Evolutionary conservation across 2,797 vertebrate genomes (phyloP), one percentile per base, ranked within the genome.

Genomic region (Labroides dimidiatus): DNA sequence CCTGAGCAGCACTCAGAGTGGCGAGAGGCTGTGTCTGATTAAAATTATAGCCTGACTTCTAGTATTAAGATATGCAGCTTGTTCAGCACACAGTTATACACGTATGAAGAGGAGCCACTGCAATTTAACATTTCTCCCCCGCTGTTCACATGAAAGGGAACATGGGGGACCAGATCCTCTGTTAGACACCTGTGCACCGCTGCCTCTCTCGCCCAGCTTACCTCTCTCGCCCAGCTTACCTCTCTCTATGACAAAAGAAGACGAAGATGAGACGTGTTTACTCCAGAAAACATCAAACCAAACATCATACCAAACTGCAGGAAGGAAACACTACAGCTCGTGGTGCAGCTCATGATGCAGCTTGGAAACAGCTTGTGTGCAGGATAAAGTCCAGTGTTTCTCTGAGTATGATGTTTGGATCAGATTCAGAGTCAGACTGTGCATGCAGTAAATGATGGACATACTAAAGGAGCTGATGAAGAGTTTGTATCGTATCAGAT

Each of bases 41-140:
- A 97, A 97, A 98, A 98, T 97, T 96, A 96, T 93, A 96, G 95
- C 94, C 94, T 94, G 94, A 94, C 95, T 96, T 97, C 95, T 96
- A 95, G 94, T 96, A 96, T 97, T 96, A 96, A 95, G 92, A 89
- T 94, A 95, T 88, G 88, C 91, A 93, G 95, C 83, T 93, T 91
- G 90, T 93, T 88, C 89, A 77, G 94, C 95, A 95, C 94, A 91
- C 94, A 94, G 94, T 85, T 85, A 87, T 87, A 86, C 86, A 81
- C 70, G 84, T 87, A 79, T 84, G 85, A 85, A 85, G 84, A 89
- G 82, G 77, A 75, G 61, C 80, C 19, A 77, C 72, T 77, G 87
- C 77, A 87, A 92, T 93, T 91, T 85, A 89, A 92, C 87, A 90
- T 89, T 87, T 87, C 75, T 73, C 75, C 82, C 91, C 86, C 61